Base-by-base conservation (phyloP, 1,140 invertebrate species). In the Brachionus plicatilis region DNA sequence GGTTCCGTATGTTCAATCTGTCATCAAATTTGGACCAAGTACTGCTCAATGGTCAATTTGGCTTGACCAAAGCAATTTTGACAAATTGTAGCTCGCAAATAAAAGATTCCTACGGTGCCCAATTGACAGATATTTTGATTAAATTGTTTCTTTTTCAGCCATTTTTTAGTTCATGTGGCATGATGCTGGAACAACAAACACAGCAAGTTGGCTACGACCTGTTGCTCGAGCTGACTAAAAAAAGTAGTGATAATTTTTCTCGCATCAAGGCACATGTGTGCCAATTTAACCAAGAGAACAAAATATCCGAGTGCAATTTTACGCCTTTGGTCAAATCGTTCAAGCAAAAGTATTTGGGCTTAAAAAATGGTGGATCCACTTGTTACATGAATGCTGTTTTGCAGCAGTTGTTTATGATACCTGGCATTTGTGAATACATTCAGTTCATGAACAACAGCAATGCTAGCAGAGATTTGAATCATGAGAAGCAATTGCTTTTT, bases 351-450 rank as follows among this genome's bases (percentile, higher is more conserved):
- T 90, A 87, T 86, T 88, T 90, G 20, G 89, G 89, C 6, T 85
- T 90, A 78, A 88, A 88, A 85, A 90, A 90, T 87, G 89, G 89
- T 82, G 97, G 97, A 17, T 96, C 97, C 37, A 99, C 97, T 0
- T 99, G 97, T 89, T 99, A 99, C 89, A 99, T 99, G 97, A 99
- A 99, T 90, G 98, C 96, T 14, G 96, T 99, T 53, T 90, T 99
- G 85, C 97, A 99, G 89, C 96, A 99, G 89, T 85, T 90, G 20
- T 90, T 87, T 85, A 90, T 90, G 89, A 87, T 87, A 43, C 89
- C 88, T 2, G 88, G 88, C 9, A 86, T 89, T 53, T 86, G 88
- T 9, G 88, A 90, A 68, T 85, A 86, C 68, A 86, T 90, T 1
- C 85, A 90, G 6, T 20, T 33, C 6, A 68, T 68, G 27, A n/a